Conservation (phyloP, 2,888 invertebrate genomes). For the Epistrophe eligans region DNA sequence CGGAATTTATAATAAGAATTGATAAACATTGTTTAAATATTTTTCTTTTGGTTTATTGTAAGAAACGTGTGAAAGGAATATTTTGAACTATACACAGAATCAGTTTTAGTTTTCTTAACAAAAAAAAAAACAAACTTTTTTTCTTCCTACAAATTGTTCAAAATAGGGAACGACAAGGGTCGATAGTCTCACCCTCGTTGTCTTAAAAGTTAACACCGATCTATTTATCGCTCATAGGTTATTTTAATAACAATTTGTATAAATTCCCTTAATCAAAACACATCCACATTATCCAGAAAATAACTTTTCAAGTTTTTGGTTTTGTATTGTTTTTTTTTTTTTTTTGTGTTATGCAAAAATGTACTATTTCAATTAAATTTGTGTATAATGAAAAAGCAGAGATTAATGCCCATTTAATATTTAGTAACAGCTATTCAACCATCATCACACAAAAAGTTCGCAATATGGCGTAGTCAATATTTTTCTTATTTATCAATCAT, state of each 20-base stretch:
- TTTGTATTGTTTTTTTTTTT: conserved; percentile 2
- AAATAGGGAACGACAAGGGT: neutral
- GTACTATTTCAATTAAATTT: conserved; percentile 62
- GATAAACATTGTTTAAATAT: neutral
- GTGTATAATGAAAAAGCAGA: conserved; percentile 49
- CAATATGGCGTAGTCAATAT: conserved; percentile 71
- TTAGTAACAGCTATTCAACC: conserved; percentile 53
- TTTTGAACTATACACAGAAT: neutral
- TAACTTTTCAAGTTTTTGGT: conserved; percentile 1
- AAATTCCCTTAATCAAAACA: neutral
- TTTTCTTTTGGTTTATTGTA: conserved; percentile 10
- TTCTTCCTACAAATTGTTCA: neutral
- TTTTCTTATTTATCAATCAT: conserved; percentile 34
- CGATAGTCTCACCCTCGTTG: neutral
- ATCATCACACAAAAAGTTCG: conserved; percentile 64
- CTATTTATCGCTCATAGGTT: too few species aligned
- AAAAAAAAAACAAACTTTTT: neutral
- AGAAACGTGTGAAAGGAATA: conserved; percentile 20
- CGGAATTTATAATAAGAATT: neutral
- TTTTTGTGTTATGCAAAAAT: conserved; percentile 29
- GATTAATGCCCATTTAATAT: conserved; percentile 39
- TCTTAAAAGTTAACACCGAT: too few species aligned
- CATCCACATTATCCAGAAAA: conserved; percentile 4
- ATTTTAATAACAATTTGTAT: neutral
- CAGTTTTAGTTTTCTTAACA: neutral